Base-by-base conservation (phyloP, 2,888 invertebrate genomes). In the Cryptosula pallasiana region DNA sequence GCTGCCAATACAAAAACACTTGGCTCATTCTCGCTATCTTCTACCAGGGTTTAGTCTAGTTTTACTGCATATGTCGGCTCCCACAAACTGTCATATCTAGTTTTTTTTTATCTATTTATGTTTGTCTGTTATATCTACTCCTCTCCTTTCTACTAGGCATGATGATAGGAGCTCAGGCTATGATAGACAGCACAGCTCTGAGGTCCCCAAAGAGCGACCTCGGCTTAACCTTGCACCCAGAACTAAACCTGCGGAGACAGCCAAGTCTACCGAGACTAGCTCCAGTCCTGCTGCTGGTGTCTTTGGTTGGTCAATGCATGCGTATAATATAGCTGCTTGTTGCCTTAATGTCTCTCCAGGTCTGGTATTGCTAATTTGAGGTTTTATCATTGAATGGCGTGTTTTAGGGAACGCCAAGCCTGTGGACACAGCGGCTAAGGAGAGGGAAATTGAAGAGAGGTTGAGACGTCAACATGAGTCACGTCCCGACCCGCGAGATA, bases 201-300 rank as follows among this genome's bases (percentile, higher is more conserved):
- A 78, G 35, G 73, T 73, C 13, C 78, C 79, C 2, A 79, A 77
- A 71, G 90, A 90, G 78, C 89, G 95, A 73, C 93, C 91, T 9
- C 91, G 91, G 83, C 83, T 96, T 78, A 89, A 91, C 76, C 86
- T 96, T 74, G 88, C 91, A 73, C 94, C 94, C 13, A 89, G 95
- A 69, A 90, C 92, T 1, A 89, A 90, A 78, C 92, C 94, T 0
- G 86, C 88, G 36, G 91, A 90, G 72, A 71, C 86, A 32, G 74
- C 76, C 35, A 23, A 70, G 77, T 25, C 77, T 81, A 13, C 81
- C 85, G 54, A 83, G 88, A 13, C 63, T n/a, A 84, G 87, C n/a
- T n/a, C n/a, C n/a, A n/a, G n/a, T n/a, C 88, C 87, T 71, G 86
- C 91, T 73, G 3, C 69, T 20, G 35, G 35, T 35, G 35, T 57